A percentile compares a stretch with the other conserved stretches of the same genome.
Evolutionary conservation across 2,797 vertebrate species (phyloP).

Genomic region (Fringilla coelebs): DNA sequence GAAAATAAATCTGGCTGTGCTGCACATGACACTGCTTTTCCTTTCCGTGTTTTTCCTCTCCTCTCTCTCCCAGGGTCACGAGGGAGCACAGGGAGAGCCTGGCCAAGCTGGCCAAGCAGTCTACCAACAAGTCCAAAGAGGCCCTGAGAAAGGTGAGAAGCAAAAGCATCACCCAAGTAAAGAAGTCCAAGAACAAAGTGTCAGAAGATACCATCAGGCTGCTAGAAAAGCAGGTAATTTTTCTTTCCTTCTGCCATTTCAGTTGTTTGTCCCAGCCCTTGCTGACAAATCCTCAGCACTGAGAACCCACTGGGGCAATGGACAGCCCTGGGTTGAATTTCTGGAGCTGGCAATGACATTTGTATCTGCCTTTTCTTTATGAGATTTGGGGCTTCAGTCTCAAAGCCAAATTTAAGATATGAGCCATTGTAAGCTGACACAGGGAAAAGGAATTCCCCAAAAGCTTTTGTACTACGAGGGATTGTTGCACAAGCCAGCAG

Average conservation of each 20-base stretch:
- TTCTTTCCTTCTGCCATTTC: not conserved
- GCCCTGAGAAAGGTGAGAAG: conserved; percentile 84
- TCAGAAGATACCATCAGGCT: conserved; percentile 90
- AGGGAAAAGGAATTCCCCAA: not conserved
- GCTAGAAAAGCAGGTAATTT: conserved; percentile 90
- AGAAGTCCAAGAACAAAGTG: conserved; percentile 83
- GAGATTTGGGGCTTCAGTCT: not conserved
- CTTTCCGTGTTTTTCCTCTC: not conserved
- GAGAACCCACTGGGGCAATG: not conserved
- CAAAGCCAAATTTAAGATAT: not conserved
- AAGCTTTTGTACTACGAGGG: accelerated
- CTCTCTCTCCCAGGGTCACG: conserved; percentile 79
- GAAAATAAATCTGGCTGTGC: not conserved
- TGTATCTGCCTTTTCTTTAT: not conserved
- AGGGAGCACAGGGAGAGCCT: conserved; percentile 93
- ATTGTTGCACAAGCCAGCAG: not conserved
- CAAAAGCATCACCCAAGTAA: conserved; percentile 80
- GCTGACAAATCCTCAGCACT: not conserved
- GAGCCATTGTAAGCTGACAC: not conserved
- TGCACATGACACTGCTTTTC: not conserved
- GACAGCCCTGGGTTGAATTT: not conserved
- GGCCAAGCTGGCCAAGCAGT: conserved; percentile 87
- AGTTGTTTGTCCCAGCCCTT: not conserved
- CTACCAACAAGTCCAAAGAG: conserved; percentile 94
- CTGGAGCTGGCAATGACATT: not conserved